These are phyloP conservation scores for Meloidogyne floridensis DNA, from an alignment of 1,140 invertebrate species.

Conservation along the genomic window DNA sequence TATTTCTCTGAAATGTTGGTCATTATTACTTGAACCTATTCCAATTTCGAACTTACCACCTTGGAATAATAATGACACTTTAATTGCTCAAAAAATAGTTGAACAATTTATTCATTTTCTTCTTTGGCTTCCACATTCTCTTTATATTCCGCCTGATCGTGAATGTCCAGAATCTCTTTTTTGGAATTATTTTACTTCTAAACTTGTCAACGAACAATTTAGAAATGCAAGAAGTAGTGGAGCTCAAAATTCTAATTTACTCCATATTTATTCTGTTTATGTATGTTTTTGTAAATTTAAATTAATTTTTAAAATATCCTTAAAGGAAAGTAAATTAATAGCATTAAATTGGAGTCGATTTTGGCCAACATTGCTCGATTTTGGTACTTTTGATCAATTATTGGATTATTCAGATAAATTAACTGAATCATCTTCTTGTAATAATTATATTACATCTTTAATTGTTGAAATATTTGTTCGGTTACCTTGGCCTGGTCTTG, in stretches of 20 bases:
- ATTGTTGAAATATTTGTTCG: conserved; percentile 44
- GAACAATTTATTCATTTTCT: conserved; percentile 42
- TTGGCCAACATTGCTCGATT: conserved; percentile 49
- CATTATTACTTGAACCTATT: conserved; percentile 45
- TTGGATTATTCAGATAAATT: conserved; percentile 31
- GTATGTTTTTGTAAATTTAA: conserved; percentile 20
- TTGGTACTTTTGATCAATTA: conserved; percentile 39
- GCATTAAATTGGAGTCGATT: conserved; percentile 46
- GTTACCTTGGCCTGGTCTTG: conserved; percentile 39
- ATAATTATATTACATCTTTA: conserved; percentile 23
- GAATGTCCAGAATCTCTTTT: conserved; percentile 45
- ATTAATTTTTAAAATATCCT: background rate
- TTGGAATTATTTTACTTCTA: conserved; percentile 45
- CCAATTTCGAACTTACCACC: conserved; percentile 32
- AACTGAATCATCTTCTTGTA: background rate
- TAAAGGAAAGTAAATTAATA: conserved; percentile 43
- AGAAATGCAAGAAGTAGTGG: background rate
- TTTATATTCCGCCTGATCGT: conserved; percentile 45
- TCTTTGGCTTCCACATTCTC: conserved; percentile 48
- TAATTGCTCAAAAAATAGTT: conserved; percentile 32
- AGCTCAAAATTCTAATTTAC: conserved; percentile 38
- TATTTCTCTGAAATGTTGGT: conserved; percentile 23
- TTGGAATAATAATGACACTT: conserved; percentile 34
- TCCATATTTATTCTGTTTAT: conserved; percentile 48
- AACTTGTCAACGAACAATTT: conserved; percentile 19